Conservation (phyloP, 2,113 vertebrate species). For the Gyps fulvus region DNA sequence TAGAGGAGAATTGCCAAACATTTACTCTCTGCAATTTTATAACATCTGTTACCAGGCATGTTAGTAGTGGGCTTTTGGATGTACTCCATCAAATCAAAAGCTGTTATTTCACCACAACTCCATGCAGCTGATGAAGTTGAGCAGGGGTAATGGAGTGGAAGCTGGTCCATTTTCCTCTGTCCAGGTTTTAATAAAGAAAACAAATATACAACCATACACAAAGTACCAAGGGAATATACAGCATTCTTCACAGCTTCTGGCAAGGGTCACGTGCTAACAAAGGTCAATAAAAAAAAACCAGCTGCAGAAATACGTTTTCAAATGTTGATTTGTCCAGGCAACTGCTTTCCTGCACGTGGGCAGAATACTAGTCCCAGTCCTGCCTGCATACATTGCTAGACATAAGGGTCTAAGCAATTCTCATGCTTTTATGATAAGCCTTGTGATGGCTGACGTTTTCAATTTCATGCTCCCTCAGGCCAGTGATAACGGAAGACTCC, state of each 20-base stretch:
- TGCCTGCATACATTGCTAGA: background rate
- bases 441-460: background rate
- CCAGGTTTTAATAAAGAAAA: constrained; percentile 41
- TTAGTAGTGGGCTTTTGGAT: background rate
- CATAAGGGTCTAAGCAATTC: background rate
- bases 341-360: background rate
- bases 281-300: background rate
- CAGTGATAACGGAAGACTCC: background rate
- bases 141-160: background rate
- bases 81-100: background rate
- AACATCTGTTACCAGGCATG: background rate
- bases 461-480: background rate
- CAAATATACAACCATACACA: background rate
- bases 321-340: background rate
- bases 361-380: background rate
- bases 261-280: background rate
- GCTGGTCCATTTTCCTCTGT: background rate
- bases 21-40: background rate
- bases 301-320: background rate
- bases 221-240: background rate
- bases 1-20: background rate
- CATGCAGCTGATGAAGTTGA: background rate
- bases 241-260: background rate
- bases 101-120: background rate
- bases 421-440: background rate